Evolutionary conservation across 2,797 vertebrate species (phyloP).

Genomic region (Sebastes variabilis): DNA sequence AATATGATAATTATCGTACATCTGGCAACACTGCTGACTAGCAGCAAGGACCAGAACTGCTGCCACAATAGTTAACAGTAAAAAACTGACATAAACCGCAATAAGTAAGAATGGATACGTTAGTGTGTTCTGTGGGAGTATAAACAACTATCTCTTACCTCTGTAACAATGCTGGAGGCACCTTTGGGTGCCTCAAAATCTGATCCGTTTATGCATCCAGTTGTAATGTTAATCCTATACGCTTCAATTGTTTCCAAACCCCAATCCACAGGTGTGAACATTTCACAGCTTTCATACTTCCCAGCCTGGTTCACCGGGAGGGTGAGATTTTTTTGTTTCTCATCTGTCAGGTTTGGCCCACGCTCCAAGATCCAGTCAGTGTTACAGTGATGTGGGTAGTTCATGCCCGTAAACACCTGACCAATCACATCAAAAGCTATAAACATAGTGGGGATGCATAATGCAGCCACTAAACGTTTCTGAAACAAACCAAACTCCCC

Average conservation of each 20-base stretch:
- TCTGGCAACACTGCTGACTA: too few species aligned
- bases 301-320: constrained; percentile 78
- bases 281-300: constrained; percentile 82
- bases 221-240: constrained; percentile 82
- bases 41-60: not conserved
- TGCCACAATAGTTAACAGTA: not conserved
- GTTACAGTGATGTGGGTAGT: constrained; percentile 84
- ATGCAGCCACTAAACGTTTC: constrained; percentile 76
- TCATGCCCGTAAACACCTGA: constrained; percentile 85
- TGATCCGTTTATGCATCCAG: constrained; percentile 81
- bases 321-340: constrained; percentile 83
- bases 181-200: constrained; percentile 74
- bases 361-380: constrained; percentile 85
- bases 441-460: constrained; percentile 78
- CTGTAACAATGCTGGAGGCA: constrained; percentile 70
- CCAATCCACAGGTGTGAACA: constrained; percentile 85
- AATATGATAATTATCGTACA: too few species aligned
- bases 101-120: not conserved
- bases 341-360: constrained; percentile 81
- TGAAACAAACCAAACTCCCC: constrained; percentile 90
- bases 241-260: constrained; percentile 80
- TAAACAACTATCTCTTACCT: constrained; percentile 57
- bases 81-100: not conserved
- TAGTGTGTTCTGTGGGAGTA: not conserved
- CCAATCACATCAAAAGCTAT: constrained; percentile 83